phyloP scores from a whole-genome alignment of 2,888 invertebrate species.

The Hesperia comma region DNA sequence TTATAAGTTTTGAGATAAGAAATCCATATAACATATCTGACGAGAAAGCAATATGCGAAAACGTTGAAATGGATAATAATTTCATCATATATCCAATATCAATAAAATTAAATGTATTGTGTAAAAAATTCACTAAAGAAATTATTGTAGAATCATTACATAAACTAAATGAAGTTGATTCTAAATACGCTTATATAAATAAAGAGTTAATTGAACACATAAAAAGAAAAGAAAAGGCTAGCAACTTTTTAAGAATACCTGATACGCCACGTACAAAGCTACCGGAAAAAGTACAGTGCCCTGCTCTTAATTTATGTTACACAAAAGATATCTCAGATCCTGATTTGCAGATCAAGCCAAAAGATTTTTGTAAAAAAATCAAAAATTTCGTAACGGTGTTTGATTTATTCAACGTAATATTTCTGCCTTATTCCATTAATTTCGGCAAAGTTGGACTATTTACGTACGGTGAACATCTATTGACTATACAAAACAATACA shows the following conservation, averaged over 20 bases:
- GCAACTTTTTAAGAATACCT: constrained; percentile 54
- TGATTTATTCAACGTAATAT: constrained; percentile 60
- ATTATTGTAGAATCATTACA: constrained; percentile 64
- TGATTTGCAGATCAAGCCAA: constrained; percentile 33
- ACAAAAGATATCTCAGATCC: constrained; percentile 41
- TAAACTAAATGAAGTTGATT: constrained; percentile 59
- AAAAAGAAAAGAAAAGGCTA: constrained; percentile 51
- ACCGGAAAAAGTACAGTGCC: constrained; percentile 50
- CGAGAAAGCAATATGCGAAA: constrained; percentile 28
- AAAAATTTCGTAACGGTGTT: constrained; percentile 51
- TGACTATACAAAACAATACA: constrained; percentile 66
- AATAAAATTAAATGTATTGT: constrained; percentile 57
- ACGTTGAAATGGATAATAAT: constrained; percentile 49
- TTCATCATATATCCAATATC: constrained; percentile 58
- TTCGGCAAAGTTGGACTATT: constrained; percentile 67
- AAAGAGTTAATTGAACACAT: constrained; percentile 51
- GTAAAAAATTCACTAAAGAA: constrained; percentile 49
- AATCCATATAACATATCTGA: constrained; percentile 57
- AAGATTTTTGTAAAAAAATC: constrained; percentile 56
- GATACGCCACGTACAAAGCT: constrained; percentile 52
- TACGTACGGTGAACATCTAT: constrained; percentile 59
- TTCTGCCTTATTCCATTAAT: constrained; percentile 60
- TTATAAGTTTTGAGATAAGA: constrained; percentile 60
- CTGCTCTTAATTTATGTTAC: constrained; percentile 55
- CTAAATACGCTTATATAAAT: constrained; percentile 60